Evolutionary conservation across 2,113 vertebrate genomes (phyloP).

Genomic region (Podocnemis expansa): DNA sequence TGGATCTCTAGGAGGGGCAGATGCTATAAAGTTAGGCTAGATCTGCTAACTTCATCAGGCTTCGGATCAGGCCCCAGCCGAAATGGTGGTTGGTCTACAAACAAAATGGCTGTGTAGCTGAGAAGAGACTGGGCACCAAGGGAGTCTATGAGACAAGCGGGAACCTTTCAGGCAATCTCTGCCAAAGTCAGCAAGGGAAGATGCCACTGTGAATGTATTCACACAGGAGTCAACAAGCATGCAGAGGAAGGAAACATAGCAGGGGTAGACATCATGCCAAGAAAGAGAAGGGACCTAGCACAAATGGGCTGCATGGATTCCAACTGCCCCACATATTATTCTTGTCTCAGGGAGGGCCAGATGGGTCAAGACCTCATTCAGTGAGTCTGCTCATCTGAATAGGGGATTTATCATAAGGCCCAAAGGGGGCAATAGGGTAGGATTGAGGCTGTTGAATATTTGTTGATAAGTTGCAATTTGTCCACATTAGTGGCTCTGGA

Average conservation of each 20-base stretch:
- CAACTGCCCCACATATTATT: background rate
- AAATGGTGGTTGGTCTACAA: background rate
- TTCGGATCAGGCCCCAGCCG: background rate
- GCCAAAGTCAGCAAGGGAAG: background rate
- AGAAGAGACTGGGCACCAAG: too few relatives aligned
- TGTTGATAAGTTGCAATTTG: slow-evolving; percentile 29
- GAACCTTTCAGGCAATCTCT: background rate
- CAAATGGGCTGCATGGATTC: background rate
- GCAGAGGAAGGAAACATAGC: background rate
- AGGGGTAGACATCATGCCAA: background rate
- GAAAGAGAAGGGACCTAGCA: background rate
- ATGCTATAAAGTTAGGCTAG: background rate
- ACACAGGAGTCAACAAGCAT: background rate
- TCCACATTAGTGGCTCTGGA: background rate
- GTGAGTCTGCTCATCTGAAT: background rate
- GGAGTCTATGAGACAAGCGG: background rate
- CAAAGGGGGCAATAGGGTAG: background rate
- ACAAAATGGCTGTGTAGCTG: background rate
- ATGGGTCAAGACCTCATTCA: background rate
- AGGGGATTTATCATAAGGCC: background rate
- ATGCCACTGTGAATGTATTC: background rate
- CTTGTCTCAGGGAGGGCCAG: background rate
- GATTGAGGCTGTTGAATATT: background rate
- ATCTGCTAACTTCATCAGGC: accelerated
- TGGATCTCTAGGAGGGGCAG: background rate